Evolutionary conservation across 2,113 vertebrate species (phyloP).

Genomic region (Halichoeres trimaculatus): DNA sequence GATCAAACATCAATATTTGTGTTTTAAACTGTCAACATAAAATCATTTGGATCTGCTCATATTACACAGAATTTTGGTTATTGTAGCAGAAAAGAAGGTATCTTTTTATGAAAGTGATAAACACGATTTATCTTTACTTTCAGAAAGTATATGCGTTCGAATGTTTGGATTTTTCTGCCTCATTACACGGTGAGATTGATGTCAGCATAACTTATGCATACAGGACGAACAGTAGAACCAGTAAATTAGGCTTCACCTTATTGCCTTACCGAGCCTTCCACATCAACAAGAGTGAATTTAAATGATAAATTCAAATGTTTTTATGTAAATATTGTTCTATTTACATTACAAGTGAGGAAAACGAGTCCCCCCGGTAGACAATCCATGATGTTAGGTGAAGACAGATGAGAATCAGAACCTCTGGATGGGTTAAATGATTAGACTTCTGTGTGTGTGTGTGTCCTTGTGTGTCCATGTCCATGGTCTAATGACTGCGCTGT

Average conservation of each 20-base stretch:
- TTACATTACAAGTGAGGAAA: conserved; percentile 78
- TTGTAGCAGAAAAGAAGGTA: conserved; percentile 7
- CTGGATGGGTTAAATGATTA: conserved; percentile 79
- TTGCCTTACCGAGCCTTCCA: conserved; percentile 73
- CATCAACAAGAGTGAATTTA: conserved; percentile 73
- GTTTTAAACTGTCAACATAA: neutral
- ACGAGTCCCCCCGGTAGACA: conserved; percentile 72
- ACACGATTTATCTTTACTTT: conserved; percentile 20
- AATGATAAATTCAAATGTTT: conserved; percentile 80
- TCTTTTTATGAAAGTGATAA: neutral
- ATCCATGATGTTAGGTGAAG: conserved; percentile 71
- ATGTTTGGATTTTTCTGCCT: conserved; percentile 59
- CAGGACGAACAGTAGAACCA: conserved; percentile 64
- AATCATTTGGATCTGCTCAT: conserved; percentile 2
- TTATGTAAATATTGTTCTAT: conserved; percentile 83
- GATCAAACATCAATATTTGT: neutral
- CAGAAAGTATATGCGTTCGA: conserved; percentile 65
- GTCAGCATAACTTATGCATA: conserved; percentile 77
- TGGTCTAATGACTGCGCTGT: conserved; percentile 72
- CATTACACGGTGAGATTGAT: conserved; percentile 69
- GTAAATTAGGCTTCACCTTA: conserved; percentile 81
- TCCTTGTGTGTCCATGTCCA: conserved; percentile 57
- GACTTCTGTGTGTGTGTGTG: conserved; percentile 48
- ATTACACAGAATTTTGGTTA: neutral
- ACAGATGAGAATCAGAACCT: conserved; percentile 73